These are phyloP conservation scores for Lymantria monacha DNA, from an alignment of 2,888 invertebrate genomes.

Conservation along the genomic window DNA sequence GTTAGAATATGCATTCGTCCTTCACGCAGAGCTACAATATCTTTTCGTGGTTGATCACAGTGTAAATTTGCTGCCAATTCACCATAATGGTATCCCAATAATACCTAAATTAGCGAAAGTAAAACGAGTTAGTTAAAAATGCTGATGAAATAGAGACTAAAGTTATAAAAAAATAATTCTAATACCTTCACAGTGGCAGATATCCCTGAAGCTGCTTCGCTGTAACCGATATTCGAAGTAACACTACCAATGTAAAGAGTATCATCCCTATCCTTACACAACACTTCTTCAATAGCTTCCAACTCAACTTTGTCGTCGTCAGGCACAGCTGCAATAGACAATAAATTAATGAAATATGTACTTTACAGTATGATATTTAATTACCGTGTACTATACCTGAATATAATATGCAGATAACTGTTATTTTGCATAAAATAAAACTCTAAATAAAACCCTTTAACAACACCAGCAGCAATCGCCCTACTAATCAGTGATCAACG, in stretches of 20 bases:
- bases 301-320: conserved; percentile 85
- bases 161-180: background rate
- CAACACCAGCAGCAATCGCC: too few relatives aligned
- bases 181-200: conserved; percentile 82
- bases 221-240: conserved; percentile 73
- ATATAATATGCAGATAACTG: too few relatives aligned
- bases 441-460: too few relatives aligned
- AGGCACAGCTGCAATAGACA: conserved; percentile 55
- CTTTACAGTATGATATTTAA: too few relatives aligned
- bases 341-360: background rate
- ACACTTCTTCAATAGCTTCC: conserved; percentile 82
- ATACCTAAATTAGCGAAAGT: conserved; percentile 47
- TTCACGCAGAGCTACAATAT: conserved; percentile 72
- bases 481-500: too few relatives aligned
- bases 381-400: too few relatives aligned
- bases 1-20: conserved; percentile 81
- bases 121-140: background rate
- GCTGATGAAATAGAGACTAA: background rate
- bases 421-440: too few relatives aligned
- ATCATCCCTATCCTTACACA: conserved; percentile 76
- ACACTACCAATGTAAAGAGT: conserved; percentile 82
- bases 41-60: conserved; percentile 80
- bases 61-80: conserved; percentile 88
- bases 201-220: conserved; percentile 71
- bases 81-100: conserved; percentile 85